A percentile compares a stretch with the other conserved stretches of the same genome.
Evolutionary conservation across 1,140 invertebrate species (phyloP).

Genomic region (Zophobas morio): DNA sequence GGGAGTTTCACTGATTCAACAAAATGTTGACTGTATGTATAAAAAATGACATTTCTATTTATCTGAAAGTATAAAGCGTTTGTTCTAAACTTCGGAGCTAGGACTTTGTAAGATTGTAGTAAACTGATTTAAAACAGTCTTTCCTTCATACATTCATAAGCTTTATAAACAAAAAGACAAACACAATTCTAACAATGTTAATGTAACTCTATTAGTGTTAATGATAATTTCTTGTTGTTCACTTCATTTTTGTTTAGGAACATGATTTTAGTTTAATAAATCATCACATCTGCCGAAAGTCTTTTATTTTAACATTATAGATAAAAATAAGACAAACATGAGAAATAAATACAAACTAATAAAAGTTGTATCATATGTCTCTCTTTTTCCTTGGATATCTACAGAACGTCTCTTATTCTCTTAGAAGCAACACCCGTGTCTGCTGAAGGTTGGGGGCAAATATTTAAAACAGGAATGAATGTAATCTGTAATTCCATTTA

Average conservation of each 20-base stretch:
- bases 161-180: constrained; percentile 11
- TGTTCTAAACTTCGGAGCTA: constrained; percentile 55
- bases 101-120: constrained; percentile 29
- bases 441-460: no score
- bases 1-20: background rate
- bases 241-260: background rate
- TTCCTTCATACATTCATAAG: background rate
- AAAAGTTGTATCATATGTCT: no score
- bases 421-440: no score
- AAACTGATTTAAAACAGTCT: constrained; percentile 11
- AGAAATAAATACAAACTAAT: no score
- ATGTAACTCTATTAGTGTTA: constrained; percentile 20
- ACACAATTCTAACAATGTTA: constrained; percentile 17
- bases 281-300: background rate
- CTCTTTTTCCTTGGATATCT: no score
- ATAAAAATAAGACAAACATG: no score
- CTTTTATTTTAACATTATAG: background rate
- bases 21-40: constrained; percentile 7
- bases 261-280: constrained; percentile 23
- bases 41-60: constrained; percentile 32
- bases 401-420: no score
- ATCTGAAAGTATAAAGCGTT: constrained; percentile 49
- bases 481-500: no score
- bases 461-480: no score
- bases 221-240: constrained; percentile 18